Evolutionary conservation across 2,113 vertebrate genomes (phyloP).

Genomic region (Ctenomys sociabilis): DNA sequence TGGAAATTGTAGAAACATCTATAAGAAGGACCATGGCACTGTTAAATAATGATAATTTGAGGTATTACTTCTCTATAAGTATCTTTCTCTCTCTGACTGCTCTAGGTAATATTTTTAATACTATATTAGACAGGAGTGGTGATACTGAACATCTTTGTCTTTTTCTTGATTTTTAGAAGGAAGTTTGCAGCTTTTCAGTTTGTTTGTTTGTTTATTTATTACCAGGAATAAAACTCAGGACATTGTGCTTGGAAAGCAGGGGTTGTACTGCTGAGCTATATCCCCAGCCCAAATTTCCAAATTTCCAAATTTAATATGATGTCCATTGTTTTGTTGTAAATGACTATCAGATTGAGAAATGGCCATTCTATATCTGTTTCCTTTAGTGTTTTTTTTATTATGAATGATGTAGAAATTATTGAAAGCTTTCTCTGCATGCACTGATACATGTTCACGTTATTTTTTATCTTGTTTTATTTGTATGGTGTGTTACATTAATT

Average conservation of each 20-base stretch:
- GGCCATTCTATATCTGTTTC: background rate
- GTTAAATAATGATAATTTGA: background rate
- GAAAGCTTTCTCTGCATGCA: background rate
- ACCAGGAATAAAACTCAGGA: too few relatives aligned
- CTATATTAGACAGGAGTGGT: background rate
- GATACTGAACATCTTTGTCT: background rate
- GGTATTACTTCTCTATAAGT: background rate
- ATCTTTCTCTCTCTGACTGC: background rate
- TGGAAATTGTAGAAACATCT: background rate
- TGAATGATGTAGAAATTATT: background rate
- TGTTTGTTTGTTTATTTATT: too few relatives aligned
- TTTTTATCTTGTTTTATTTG: background rate
- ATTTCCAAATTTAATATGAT: background rate
- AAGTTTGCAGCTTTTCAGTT: background rate
- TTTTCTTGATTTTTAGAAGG: background rate
- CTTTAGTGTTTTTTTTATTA: background rate
- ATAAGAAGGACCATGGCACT: background rate
- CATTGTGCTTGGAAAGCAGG: too few relatives aligned
- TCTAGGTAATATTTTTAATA: background rate
- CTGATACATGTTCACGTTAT: background rate
- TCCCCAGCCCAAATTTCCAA: background rate
- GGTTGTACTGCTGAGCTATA: too few relatives aligned
- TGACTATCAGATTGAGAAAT: background rate
- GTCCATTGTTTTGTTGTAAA: background rate
- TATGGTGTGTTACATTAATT: background rate